Conservation (phyloP, 1,140 invertebrate genomes). For the Megalopta genalis region DNA sequence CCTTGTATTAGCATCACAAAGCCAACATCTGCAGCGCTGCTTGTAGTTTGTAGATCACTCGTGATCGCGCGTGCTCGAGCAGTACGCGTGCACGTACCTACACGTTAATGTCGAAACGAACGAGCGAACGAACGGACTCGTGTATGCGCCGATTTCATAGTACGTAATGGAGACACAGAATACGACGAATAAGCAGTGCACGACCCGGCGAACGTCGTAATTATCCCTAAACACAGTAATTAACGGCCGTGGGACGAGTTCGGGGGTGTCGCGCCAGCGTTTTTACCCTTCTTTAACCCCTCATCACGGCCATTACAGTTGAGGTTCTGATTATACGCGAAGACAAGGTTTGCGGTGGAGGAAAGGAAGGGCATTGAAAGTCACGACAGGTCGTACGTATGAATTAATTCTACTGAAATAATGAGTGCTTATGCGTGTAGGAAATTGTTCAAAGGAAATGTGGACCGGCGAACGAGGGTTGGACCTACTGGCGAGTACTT, state of each 20-base stretch:
- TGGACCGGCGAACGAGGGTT: not conserved
- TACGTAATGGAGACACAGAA: slow-evolving; percentile 41
- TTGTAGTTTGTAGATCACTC: slow-evolving; percentile 36
- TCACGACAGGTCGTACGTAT: slow-evolving; percentile 32
- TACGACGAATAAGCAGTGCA: slow-evolving; percentile 61
- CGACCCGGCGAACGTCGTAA: slow-evolving; percentile 54
- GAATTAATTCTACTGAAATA: slow-evolving; percentile 57
- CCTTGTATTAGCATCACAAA: slow-evolving; percentile 69
- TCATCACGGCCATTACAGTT: slow-evolving; percentile 65
- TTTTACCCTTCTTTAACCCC: slow-evolving; percentile 63
- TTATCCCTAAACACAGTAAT: slow-evolving; percentile 74
- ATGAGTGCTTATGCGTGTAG: slow-evolving; percentile 17
- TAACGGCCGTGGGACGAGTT: slow-evolving; percentile 65
- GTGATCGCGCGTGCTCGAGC: slow-evolving; percentile 29
- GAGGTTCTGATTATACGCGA: slow-evolving; percentile 57
- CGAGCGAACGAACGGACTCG: no score
- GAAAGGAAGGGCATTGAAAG: slow-evolving; percentile 25
- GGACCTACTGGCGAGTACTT: not conserved
- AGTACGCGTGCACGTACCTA: slow-evolving; percentile 25
- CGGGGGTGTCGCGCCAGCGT: slow-evolving; percentile 66
- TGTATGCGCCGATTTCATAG: slow-evolving; percentile 19
- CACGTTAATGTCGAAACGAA: slow-evolving; percentile 10
- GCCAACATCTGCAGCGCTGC: slow-evolving; percentile 66
- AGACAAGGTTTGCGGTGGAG: not conserved
- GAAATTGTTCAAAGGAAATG: slow-evolving; percentile 32